Evolutionary conservation across 2,113 vertebrate genomes (phyloP).

Genomic region (Micronycteris hirsuta): DNA sequence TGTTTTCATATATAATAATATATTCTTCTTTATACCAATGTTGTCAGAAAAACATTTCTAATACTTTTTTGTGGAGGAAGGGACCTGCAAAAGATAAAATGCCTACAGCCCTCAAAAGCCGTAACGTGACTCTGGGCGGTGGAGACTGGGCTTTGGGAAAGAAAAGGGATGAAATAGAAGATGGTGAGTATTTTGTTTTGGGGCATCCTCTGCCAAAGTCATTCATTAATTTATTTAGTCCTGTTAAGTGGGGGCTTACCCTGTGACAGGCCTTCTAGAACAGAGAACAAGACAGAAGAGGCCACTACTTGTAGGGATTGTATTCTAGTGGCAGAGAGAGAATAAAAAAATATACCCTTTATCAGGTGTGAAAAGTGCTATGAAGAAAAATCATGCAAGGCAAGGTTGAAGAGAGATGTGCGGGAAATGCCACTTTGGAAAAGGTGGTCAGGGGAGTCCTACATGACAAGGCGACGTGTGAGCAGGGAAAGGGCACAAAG

Average conservation of each 20-base stretch:
- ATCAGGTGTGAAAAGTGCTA: neutral
- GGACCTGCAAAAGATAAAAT: neutral
- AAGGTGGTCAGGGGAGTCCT: neutral
- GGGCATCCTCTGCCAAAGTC: neutral
- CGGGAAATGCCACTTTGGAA: neutral
- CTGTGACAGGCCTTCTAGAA: neutral
- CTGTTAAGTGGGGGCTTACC: neutral
- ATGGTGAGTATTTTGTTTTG: neutral
- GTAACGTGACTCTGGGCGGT: neutral
- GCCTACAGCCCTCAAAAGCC: neutral
- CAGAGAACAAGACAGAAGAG: neutral
- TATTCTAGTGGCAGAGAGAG: neutral
- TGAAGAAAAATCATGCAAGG: neutral
- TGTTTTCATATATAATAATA: neutral
- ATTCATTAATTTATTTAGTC: neutral
- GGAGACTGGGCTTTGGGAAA: neutral
- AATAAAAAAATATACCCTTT: neutral
- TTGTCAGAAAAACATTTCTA: neutral
- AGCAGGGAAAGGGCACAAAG: neutral
- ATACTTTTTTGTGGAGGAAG: neutral
- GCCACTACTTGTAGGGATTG: neutral
- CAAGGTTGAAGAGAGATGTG: neutral
- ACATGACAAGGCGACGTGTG: neutral
- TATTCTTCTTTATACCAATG: neutral
- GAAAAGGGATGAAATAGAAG: neutral